phyloP scores from a whole-genome alignment of 2,113 vertebrate species.

The Gorsachius goisagi region DNA sequence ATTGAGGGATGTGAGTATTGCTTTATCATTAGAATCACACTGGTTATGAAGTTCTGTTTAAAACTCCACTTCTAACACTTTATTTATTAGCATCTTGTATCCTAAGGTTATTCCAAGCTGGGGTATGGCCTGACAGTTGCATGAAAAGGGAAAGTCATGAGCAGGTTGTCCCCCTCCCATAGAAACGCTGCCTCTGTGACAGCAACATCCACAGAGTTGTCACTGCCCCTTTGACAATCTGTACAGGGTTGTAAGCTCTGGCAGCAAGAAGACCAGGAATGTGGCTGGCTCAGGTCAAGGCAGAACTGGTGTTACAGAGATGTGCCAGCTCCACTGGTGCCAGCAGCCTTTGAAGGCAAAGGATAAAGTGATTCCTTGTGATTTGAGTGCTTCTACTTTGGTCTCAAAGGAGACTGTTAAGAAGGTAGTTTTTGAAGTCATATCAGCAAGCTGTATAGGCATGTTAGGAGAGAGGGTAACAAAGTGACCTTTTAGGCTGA shows the following conservation, averaged over 20 bases:
- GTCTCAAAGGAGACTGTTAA: background rate
- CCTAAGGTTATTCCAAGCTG: background rate
- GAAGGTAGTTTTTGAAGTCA: background rate
- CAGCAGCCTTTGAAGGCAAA: background rate
- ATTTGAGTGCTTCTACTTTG: background rate
- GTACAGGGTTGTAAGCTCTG: background rate
- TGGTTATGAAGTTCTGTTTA: background rate
- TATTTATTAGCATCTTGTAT: background rate
- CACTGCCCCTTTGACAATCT: background rate
- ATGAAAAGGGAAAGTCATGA: background rate
- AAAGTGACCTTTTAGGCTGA: background rate
- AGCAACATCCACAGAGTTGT: background rate
- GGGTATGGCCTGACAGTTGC: background rate
- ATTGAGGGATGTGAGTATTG: background rate
- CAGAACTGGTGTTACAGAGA: background rate
- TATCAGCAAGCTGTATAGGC: background rate
- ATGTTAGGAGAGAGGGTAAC: background rate
- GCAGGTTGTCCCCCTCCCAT: background rate
- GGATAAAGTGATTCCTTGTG: background rate
- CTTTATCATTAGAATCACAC: background rate
- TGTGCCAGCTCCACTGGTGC: background rate
- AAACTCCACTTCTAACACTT: background rate
- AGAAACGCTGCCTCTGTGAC: background rate
- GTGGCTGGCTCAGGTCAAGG: background rate
- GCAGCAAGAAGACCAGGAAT: background rate